Conservation (phyloP, 2,113 vertebrate species). For the Caretta caretta region DNA sequence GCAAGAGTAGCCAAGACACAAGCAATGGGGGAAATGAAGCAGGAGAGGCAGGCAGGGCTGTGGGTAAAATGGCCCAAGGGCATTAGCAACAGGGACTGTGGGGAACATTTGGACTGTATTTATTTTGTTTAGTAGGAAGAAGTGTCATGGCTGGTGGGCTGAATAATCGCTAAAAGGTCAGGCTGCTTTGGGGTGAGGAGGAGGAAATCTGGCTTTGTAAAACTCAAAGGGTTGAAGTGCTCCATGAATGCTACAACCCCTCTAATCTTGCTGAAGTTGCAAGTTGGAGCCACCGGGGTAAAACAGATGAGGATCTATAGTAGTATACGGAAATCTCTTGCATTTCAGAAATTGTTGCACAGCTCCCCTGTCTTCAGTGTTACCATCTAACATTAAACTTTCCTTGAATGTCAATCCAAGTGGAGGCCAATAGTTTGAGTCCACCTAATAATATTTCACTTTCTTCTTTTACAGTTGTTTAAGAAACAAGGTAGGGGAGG, state of each 20-base stretch:
- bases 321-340: background rate
- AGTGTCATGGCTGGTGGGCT: background rate
- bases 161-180: background rate
- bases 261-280: conserved; percentile 27
- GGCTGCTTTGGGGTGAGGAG: background rate
- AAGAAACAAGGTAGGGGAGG: background rate
- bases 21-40: background rate
- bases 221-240: background rate
- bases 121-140: background rate
- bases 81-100: background rate
- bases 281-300: background rate
- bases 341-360: rapidly evolving
- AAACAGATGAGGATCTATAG: background rate
- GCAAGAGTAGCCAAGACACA: background rate
- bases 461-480: background rate
- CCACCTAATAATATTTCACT: background rate
- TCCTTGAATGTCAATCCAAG: rapidly evolving
- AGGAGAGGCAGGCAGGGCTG: background rate
- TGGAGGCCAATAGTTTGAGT: background rate
- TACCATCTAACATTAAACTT: background rate
- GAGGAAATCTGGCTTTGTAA: background rate
- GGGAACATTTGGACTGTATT: background rate
- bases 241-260: background rate
- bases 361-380: background rate
- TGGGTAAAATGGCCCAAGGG: background rate